Evolutionary conservation across 2,888 invertebrate genomes (phyloP).

Genomic region (Euzophera pinguis): DNA sequence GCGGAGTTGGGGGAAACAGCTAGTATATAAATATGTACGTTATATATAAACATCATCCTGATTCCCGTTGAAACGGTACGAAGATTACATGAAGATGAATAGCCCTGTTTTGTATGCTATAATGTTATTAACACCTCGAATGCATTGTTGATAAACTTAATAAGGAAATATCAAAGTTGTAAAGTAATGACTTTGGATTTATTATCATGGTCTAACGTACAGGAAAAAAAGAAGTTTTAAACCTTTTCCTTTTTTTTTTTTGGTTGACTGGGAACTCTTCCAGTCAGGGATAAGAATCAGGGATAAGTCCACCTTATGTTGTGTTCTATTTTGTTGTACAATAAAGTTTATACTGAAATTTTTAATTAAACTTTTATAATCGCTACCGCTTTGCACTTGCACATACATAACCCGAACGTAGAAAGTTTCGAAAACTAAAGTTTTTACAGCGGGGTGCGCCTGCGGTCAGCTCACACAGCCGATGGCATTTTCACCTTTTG

Average conservation of each 20-base stretch:
- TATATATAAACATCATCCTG: background rate
- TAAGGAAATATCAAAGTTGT: conserved; percentile 1
- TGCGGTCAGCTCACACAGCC: conserved; percentile 31
- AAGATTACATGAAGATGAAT: conserved; percentile 6
- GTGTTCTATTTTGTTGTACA: no score
- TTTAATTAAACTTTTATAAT: no score
- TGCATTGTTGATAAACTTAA: conserved; percentile 8
- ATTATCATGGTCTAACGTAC: no score
- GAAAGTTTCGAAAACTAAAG: conserved; percentile 48
- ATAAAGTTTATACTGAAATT: no score
- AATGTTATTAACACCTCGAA: background rate
- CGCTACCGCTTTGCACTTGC: background rate
- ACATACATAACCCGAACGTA: conserved; percentile 34
- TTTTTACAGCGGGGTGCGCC: conserved; percentile 53
- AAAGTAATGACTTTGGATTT: background rate
- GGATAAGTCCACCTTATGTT: no score
- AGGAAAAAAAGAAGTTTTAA: no score
- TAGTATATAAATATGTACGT: no score
- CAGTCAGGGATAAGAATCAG: no score
- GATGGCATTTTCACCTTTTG: conserved; percentile 39
- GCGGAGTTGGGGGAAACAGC: no score
- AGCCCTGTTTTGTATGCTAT: background rate
- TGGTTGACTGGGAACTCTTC: no score
- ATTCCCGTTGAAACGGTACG: conserved; percentile 2
- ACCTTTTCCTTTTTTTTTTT: no score